These are phyloP conservation scores for Pipistrellus pygmaeus DNA, from an alignment of 2,797 vertebrate genomes.

Conservation along the genomic window DNA sequence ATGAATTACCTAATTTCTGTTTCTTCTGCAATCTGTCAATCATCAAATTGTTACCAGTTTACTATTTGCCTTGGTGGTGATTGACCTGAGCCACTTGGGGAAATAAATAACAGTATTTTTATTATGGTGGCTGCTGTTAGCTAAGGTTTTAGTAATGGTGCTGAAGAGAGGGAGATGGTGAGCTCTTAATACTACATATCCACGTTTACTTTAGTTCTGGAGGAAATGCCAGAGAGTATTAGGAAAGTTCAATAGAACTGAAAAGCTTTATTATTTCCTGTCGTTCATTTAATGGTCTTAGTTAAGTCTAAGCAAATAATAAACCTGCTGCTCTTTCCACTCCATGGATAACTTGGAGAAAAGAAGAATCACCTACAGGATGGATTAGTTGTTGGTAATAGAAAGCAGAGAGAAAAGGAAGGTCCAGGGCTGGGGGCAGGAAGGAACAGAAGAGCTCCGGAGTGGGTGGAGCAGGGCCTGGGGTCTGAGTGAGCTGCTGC, in stretches of 20 bases:
- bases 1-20: slow-evolving; percentile 1
- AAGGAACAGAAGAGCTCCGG: not conserved
- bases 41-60: not conserved
- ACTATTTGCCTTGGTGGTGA: not conserved
- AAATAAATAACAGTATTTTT: not conserved
- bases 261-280: slow-evolving; percentile 5
- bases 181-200: not conserved
- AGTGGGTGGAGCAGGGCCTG: not conserved
- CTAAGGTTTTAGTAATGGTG: not conserved
- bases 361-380: not conserved
- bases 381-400: not conserved
- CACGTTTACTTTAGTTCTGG: not conserved
- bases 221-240: not conserved
- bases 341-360: slow-evolving; percentile 1
- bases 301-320: slow-evolving; percentile 10
- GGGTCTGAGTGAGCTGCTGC: not conserved
- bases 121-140: not conserved
- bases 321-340: not conserved
- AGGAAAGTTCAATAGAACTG: not conserved
- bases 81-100: not conserved
- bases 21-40: not conserved
- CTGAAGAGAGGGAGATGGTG: not conserved
- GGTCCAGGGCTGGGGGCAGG: not conserved
- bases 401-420: slow-evolving; percentile 27
- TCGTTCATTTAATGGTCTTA: slow-evolving; percentile 9